Base-by-base conservation (phyloP, 2,113 vertebrate genomes). In the Myiozetetes cayanensis region DNA sequence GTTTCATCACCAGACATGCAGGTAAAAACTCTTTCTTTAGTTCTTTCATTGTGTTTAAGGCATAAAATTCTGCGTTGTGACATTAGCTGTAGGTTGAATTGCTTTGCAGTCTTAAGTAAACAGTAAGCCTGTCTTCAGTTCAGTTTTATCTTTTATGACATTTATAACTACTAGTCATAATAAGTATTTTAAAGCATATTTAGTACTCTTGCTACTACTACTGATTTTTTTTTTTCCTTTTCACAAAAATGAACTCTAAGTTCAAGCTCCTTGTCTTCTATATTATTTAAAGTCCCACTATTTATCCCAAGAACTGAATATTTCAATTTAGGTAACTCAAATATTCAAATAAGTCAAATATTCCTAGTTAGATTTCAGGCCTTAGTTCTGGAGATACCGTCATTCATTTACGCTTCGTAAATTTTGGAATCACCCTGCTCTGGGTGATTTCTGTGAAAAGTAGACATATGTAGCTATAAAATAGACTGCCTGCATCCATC, bases 1-100 rank as follows among this genome's bases (percentile, higher is more conserved):
- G 78, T 99, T 99, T 93, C 98, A 99, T 65, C 98, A 98, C 79
- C 98, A 98, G 81, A 99, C 99, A 7, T 99, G 99, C 99, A 99
- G 99, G 99, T 99, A 97, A 92, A 58, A 81, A 13, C 6, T 41
- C 11, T 4, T 9, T 37, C 70, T 67, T 90, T 30, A 39, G 15
- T 39, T 27, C 4, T 83, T 80, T 46, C 18, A 1, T 52, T 61
- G 13, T 47, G 21, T 79, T 78, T 53, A 65, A 56, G 16, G 19
- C 27, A 24, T 53, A 71, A 68, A 87, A 58, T n/a, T 71, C 37
- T 37, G 16, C 6, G 1, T 71, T 76, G 6, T 72, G 27, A 20
- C 37, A 14, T 59, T 43, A 84, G 4, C 59, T 59, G 30, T 46
- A n/a, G 46, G 23, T 39, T 66, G 55, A 46, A 41, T 20, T 50